phyloP scores from a whole-genome alignment of 1,140 invertebrate species.

The Papilio machaon region DNA sequence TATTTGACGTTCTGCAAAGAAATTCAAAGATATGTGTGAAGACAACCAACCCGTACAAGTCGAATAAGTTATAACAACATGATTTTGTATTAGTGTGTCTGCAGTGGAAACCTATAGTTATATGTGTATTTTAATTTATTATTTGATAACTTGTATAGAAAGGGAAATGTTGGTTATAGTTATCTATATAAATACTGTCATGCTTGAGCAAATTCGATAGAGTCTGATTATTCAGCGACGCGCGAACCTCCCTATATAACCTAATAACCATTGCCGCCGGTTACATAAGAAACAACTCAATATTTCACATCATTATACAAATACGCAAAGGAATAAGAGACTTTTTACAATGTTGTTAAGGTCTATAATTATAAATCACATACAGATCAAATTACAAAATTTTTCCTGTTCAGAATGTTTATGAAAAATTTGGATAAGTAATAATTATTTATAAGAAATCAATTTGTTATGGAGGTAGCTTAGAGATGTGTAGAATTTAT shows the following conservation, averaged over 20 bases:
- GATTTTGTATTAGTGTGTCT: neutral
- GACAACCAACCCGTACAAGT: no score
- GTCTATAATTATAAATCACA: neutral
- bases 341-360: neutral
- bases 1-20: no score
- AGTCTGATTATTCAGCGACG: conserved; percentile 4
- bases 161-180: neutral
- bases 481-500: neutral
- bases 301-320: neutral
- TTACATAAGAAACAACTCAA: conserved; percentile 11
- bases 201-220: conserved; percentile 12
- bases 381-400: conserved; percentile 1
- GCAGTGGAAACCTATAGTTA: neutral
- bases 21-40: no score
- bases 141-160: neutral
- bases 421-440: conserved; percentile 14
- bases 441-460: neutral
- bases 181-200: neutral
- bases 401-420: neutral
- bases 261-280: conserved; percentile 9
- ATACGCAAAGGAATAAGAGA: neutral
- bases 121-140: no score
- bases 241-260: neutral
- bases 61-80: neutral
- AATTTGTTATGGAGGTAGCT: neutral